Percentiles rank a stretch among this genome's conserved stretches.
phyloP scores from a whole-genome alignment of 2,888 invertebrate species.

The Sarcophaga subvicina region DNA sequence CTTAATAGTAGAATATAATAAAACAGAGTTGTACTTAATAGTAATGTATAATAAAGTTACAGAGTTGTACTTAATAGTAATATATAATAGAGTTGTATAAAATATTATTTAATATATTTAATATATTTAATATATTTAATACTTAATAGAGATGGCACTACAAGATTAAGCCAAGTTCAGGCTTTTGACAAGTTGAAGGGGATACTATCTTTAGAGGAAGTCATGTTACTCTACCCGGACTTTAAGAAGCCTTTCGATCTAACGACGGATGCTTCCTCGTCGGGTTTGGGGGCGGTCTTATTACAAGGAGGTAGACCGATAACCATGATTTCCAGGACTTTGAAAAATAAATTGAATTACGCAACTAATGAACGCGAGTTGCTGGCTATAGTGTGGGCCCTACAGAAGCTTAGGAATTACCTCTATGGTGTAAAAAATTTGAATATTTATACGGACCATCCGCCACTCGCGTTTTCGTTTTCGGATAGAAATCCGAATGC shows the following conservation, averaged over 20 bases:
- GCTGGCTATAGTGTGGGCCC: slow-evolving; percentile 76
- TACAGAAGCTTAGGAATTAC: slow-evolving; percentile 77
- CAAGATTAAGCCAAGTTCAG: not conserved
- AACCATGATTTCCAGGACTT: slow-evolving; percentile 38
- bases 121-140: too few relatives aligned
- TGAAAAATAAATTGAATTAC: slow-evolving; percentile 25
- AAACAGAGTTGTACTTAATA: too few relatives aligned
- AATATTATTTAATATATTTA: too few relatives aligned
- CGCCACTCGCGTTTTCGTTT: slow-evolving; percentile 67
- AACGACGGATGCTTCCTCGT: not conserved
- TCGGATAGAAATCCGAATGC: slow-evolving; percentile 67
- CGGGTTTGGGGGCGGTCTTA: slow-evolving; percentile 29
- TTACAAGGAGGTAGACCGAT: slow-evolving; percentile 43
- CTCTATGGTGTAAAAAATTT: slow-evolving; percentile 74
- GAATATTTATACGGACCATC: slow-evolving; percentile 68
- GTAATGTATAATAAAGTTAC: too few relatives aligned
- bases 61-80: too few relatives aligned
- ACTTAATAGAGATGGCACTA: too few relatives aligned
- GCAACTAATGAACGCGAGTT: slow-evolving; percentile 73
- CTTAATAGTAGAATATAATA: too few relatives aligned
- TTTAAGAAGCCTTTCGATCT: slow-evolving; percentile 19
- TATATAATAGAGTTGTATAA: too few relatives aligned
- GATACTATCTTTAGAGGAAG: not conserved
- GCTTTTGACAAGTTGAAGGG: slow-evolving; percentile 6
- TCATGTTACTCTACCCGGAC: slow-evolving; percentile 7